phyloP scores from a whole-genome alignment of 2,113 vertebrate species.

The Crotalus tigris region DNA sequence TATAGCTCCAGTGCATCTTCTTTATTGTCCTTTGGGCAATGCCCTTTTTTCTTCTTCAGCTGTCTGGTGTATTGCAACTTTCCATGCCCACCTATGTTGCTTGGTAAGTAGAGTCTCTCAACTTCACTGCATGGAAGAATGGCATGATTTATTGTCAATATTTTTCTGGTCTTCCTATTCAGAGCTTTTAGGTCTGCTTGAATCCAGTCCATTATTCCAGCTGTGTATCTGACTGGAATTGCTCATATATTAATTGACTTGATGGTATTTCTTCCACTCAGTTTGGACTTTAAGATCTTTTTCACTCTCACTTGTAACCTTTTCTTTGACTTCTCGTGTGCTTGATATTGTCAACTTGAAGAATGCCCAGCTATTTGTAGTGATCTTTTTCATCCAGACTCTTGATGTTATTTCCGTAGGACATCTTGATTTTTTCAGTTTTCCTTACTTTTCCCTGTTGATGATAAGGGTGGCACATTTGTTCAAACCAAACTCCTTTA shows the following conservation, averaged over 20 bases:
- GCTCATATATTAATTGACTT: no score
- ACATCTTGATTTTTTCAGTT: neutral
- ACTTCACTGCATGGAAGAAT: neutral
- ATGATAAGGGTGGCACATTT: neutral
- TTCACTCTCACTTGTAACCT: no score
- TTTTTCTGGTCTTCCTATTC: neutral
- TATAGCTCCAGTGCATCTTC: neutral
- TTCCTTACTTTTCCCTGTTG: neutral
- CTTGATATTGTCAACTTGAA: no score
- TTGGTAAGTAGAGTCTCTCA: neutral
- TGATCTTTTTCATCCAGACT: neutral
- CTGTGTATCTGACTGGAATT: no score
- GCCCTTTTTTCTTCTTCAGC: neutral
- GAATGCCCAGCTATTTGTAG: no score
- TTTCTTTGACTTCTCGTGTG: no score
- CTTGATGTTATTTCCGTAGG: neutral
- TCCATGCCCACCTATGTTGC: neutral
- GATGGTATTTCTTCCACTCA: no score
- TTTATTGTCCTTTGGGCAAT: neutral
- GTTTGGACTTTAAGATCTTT: neutral
- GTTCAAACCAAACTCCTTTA: neutral
- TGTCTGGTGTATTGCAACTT: neutral
- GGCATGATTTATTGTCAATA: neutral
- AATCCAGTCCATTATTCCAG: neutral
- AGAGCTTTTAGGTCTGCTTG: neutral